Percentiles rank a stretch among this genome's conserved stretches.
Conservation (phyloP, 2,113 vertebrate species). For the Osmerus eperlanus region DNA sequence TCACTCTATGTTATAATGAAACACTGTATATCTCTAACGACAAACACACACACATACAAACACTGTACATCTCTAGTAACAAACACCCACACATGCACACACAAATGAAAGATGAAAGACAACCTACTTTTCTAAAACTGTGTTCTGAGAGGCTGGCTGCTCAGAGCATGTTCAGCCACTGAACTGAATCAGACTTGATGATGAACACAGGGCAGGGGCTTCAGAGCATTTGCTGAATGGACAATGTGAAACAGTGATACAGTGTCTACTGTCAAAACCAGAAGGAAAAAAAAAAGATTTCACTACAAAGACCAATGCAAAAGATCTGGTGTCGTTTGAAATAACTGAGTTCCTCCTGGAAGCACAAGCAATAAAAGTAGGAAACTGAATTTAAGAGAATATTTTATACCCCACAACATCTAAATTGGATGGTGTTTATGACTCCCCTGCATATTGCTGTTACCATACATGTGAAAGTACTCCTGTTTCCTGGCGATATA, state of each 20-base stretch:
- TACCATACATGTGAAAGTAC: neutral
- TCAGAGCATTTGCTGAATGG: no score
- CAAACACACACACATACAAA: neutral
- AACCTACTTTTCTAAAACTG: conserved; percentile 16
- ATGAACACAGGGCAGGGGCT: no score
- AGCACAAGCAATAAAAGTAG: neutral
- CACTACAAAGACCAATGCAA: conserved; percentile 26
- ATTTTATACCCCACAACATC: neutral
- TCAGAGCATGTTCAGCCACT: neutral
- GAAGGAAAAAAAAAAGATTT: conserved; percentile 33
- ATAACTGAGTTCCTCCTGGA: conserved; percentile 33
- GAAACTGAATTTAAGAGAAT: neutral
- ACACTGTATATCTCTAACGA: neutral
- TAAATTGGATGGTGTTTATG: neutral
- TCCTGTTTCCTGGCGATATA: no score
- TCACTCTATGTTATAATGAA: neutral
- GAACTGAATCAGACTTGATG: neutral
- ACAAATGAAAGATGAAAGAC: neutral
- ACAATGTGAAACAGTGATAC: no score
- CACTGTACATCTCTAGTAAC: neutral
- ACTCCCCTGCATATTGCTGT: neutral
- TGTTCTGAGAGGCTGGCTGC: conserved; percentile 11
- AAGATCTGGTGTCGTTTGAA: conserved; percentile 27
- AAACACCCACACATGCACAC: neutral
- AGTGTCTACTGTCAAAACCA: neutral